A percentile compares a stretch with the other conserved stretches of the same genome.
Evolutionary conservation across 2,797 vertebrate species (phyloP).

Genomic region (Peromyscus melanophrys): DNA sequence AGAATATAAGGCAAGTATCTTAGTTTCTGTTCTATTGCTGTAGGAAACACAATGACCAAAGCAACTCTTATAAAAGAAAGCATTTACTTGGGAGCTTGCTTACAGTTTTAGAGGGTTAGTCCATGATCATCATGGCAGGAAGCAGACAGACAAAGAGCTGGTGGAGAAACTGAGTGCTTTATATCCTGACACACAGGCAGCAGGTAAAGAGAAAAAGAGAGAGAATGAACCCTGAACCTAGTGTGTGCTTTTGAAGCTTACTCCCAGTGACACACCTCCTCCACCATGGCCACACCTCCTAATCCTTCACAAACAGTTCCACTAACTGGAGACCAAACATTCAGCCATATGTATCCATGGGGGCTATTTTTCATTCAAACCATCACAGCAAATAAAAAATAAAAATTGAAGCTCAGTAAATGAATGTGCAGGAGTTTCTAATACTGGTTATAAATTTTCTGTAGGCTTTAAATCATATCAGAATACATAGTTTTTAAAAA

Average conservation of each 20-base stretch:
- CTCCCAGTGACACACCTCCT: not conserved
- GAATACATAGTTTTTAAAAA: conserved; percentile 1
- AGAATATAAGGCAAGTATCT: not conserved
- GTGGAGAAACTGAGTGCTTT: not conserved
- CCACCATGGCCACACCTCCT: not conserved
- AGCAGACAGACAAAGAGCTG: not conserved
- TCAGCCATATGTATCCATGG: not conserved
- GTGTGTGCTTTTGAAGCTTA: not conserved
- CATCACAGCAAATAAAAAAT: not conserved
- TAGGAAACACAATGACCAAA: not conserved
- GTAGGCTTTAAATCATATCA: not conserved
- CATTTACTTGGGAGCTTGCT: not conserved
- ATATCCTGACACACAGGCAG: not conserved
- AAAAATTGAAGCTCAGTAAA: conserved; percentile 19
- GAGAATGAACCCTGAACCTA: too few species aligned
- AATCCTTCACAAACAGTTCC: not conserved
- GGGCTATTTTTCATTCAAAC: not conserved
- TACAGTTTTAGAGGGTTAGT: not conserved
- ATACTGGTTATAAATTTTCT: not conserved
- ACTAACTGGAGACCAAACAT: not conserved
- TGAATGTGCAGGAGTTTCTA: not conserved
- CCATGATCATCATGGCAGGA: not conserved
- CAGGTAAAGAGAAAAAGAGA: not conserved
- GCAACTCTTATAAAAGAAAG: not conserved
- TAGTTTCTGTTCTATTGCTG: not conserved